Base-by-base conservation (phyloP, 2,113 vertebrate species). In the Coracopsis vasa region DNA sequence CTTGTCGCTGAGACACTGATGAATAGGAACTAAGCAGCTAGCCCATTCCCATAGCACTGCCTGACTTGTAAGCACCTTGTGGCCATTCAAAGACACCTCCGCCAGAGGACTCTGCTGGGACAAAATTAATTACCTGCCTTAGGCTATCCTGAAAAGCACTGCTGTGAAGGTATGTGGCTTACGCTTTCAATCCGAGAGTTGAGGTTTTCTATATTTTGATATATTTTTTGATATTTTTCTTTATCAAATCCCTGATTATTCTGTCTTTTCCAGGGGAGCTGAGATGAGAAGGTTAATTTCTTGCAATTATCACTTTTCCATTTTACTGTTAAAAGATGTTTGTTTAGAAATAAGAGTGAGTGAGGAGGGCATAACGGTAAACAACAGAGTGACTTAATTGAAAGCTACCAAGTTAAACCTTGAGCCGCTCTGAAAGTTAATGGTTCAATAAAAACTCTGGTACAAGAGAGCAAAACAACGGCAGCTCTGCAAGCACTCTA, bases 91-190 rank as follows among this genome's bases (percentile, higher is more conserved):
- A 1, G 2, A 37, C 80, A 91, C 39, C 75, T 81, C 72, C 81
- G 72, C 41, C 77, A 72, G 37, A 54, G 47, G 21, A 91, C 41
- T 88, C 82, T 91, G 72, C 83, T 58, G 77, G 58, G 65, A 87
- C 25, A 73, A 78, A 96, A 95, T 79, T 84, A 72, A 89, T 92
- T 69, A 93, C 13, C 80, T 77, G 53, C 48, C 65, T n/a, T 61
- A 56, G 0, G 15, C 41, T 45, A 17, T 79, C 39, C 53, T 67
- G 51, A 47, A 92, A 95, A 93, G 56, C 54, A 44, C 60, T 86
- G 69, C 50, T 74, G 35, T 48, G 37, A 85, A 91, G 72, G 37
- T 67, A 83, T 21, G 31, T 8, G 31, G 29, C 45, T 78, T 79
- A 62, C 14, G 27, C 28, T 48, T 77, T 35, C 25, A 87, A 48